A percentile compares a stretch with the other conserved stretches of the same genome.
Evolutionary conservation across 1,140 invertebrate species (phyloP).

Genomic region (Tenebrio molitor): DNA sequence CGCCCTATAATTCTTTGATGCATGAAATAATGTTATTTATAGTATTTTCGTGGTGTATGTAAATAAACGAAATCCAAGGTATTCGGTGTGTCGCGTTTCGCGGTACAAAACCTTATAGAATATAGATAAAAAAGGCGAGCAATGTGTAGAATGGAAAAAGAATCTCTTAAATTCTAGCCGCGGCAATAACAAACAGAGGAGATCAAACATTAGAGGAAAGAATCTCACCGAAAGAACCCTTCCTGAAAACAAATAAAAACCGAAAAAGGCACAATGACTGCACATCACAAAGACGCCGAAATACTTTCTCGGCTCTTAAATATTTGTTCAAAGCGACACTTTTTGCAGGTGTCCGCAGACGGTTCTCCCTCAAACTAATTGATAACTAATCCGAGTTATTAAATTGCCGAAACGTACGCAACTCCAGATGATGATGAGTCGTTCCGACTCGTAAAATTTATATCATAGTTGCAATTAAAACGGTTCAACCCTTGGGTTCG

Average conservation of each 20-base stretch:
- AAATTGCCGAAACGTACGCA: not conserved
- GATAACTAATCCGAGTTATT: not conserved
- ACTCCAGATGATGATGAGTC: conserved; percentile 15
- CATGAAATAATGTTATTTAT: conserved; percentile 21
- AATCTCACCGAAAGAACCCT: conserved; percentile 45
- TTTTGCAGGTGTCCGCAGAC: conserved; percentile 15
- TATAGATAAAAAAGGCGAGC: conserved; percentile 30
- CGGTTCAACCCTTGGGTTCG: conserved; percentile 10
- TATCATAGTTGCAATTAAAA: conserved; percentile 17
- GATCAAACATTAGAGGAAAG: conserved; percentile 45
- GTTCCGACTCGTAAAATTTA: conserved; percentile 8
- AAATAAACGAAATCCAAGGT: conserved; percentile 29
- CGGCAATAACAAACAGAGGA: conserved; percentile 45
- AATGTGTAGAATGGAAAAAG: conserved; percentile 37
- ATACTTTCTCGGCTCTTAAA: conserved; percentile 34
- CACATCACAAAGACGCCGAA: conserved; percentile 34
- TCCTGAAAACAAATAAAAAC: conserved; percentile 45
- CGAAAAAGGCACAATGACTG: conserved; percentile 37
- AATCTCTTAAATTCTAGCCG: conserved; percentile 46
- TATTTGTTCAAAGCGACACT: conserved; percentile 29
- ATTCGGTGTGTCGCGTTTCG: conserved; percentile 6
- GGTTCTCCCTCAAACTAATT: not conserved
- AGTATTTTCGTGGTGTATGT: not conserved
- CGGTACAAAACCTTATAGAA: conserved; percentile 1
- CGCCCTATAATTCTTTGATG: conserved; percentile 21